Evolutionary conservation across 2,113 vertebrate genomes (phyloP).

Genomic region (Gambusia holbrooki): DNA sequence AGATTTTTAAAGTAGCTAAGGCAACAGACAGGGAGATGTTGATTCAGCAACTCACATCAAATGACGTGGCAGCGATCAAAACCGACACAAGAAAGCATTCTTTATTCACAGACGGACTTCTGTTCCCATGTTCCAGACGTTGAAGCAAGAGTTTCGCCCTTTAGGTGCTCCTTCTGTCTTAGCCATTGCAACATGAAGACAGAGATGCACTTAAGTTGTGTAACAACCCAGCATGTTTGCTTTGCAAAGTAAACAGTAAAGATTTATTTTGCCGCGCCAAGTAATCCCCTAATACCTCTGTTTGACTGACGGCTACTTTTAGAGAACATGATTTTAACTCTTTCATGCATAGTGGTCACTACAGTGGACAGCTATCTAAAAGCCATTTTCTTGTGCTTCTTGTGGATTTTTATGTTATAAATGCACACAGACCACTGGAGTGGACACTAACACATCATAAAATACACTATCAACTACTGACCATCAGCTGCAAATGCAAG

Average conservation of each 20-base stretch:
- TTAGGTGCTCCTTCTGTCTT: background rate
- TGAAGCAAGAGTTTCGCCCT: background rate
- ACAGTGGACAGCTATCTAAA: too few species aligned
- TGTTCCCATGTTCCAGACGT: background rate
- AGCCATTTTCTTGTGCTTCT: too few species aligned
- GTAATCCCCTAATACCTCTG: background rate
- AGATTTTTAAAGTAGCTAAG: background rate
- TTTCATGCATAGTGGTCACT: too few species aligned
- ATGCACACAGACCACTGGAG: too few species aligned
- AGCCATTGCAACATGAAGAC: background rate
- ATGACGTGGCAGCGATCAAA: background rate
- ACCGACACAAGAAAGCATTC: background rate
- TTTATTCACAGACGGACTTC: background rate
- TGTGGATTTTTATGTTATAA: too few species aligned
- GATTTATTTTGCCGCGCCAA: slow-evolving; percentile 14
- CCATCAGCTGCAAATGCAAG: too few species aligned
- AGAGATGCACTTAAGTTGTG: background rate
- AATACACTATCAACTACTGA: too few species aligned
- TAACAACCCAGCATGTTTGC: background rate
- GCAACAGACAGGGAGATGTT: slow-evolving; percentile 2
- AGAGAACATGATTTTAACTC: background rate
- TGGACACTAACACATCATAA: too few species aligned
- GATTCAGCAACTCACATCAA: background rate
- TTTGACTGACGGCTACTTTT: background rate
- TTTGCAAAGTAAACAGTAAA: background rate